Conservation (phyloP, 2,888 invertebrate genomes). For the Chloroclystis v-ata region DNA sequence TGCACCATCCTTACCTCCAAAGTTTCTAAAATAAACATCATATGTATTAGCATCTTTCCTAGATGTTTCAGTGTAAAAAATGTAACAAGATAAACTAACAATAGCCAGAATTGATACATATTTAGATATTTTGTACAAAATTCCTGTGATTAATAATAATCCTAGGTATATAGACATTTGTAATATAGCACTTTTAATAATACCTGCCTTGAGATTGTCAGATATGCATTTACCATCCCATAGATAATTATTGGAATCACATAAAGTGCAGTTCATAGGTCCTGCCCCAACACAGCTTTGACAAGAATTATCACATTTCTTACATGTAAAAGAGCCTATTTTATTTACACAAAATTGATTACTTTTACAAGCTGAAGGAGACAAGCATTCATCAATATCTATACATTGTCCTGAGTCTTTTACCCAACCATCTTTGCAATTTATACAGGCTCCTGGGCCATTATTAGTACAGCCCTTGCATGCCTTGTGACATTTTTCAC, state of each 20-base stretch:
- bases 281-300: constrained; percentile 90
- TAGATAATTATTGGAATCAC: constrained; percentile 67
- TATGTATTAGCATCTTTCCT: constrained; percentile 33
- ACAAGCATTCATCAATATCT: constrained; percentile 90
- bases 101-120: constrained; percentile 42
- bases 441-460: constrained; percentile 79
- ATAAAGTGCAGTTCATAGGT: constrained; percentile 89
- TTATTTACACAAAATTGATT: constrained; percentile 92
- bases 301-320: constrained; percentile 90
- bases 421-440: constrained; percentile 84
- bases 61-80: constrained; percentile 50
- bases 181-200: constrained; percentile 40
- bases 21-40: constrained; percentile 40
- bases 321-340: constrained; percentile 88
- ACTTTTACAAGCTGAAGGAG: constrained; percentile 67
- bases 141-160: constrained; percentile 43
- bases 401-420: constrained; percentile 83
- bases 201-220: constrained; percentile 39
- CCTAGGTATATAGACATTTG: constrained; percentile 48
- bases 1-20: constrained; percentile 5
- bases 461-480: constrained; percentile 87
- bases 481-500: constrained; percentile 86
- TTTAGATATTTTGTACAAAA: constrained; percentile 42
- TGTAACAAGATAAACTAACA: constrained; percentile 43
- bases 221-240: constrained; percentile 58